These are phyloP conservation scores for Acrocephalus scirpaceus DNA, from an alignment of 2,797 vertebrate species.

Conservation along the genomic window DNA sequence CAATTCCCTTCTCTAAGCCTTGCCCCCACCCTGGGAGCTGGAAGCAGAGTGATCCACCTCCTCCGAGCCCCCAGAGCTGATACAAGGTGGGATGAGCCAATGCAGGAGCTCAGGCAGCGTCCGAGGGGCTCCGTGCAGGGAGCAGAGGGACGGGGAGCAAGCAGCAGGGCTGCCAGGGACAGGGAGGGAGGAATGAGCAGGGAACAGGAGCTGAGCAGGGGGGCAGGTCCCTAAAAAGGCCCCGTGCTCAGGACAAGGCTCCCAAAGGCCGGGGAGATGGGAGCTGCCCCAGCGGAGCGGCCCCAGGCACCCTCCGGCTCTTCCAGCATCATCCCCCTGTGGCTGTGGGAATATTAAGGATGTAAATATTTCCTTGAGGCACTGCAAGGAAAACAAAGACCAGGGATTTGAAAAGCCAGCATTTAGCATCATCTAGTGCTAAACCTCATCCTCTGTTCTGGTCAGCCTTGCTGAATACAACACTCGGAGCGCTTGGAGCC, in stretches of 20 bases:
- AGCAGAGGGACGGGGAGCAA: fast-evolving
- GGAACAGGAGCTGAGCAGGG: neutral
- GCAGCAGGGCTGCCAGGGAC: neutral
- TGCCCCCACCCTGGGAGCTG: neutral
- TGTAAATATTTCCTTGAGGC: too few relatives aligned
- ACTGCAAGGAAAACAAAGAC: too few relatives aligned
- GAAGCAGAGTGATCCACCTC: neutral
- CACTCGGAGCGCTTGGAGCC: fast-evolving
- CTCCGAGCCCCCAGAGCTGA: neutral
- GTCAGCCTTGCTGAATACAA: neutral
- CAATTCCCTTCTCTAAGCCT: neutral
- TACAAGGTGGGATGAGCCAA: fast-evolving
- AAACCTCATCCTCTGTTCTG: neutral
- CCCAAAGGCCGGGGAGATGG: neutral
- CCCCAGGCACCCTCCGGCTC: fast-evolving
- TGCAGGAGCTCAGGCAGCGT: fast-evolving
- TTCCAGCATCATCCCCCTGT: neutral
- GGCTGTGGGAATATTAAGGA: neutral
- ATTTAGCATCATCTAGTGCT: constrained; percentile 25
- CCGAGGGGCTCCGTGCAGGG: neutral
- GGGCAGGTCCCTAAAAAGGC: neutral
- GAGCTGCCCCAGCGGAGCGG: fast-evolving
- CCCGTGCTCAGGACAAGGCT: neutral
- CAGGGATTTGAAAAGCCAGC: neutral
- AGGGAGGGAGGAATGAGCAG: neutral